Conservation (phyloP, 2,113 vertebrate species). For the Cyprinodon brontotheroides region DNA sequence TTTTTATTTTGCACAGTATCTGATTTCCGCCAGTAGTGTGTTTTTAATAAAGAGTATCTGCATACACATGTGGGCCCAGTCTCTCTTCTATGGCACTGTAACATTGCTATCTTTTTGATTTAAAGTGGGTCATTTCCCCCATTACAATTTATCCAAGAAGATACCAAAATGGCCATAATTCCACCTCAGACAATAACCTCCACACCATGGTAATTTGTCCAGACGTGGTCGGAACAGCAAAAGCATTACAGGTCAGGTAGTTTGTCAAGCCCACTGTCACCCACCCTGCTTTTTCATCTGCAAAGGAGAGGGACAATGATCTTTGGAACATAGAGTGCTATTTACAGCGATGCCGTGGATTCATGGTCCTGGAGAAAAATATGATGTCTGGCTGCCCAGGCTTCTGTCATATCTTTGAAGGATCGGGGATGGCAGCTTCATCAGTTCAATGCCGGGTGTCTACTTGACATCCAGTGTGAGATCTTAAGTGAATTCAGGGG, state of each 20-base stretch:
- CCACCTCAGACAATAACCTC: conserved; percentile 63
- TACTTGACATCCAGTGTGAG: conserved; percentile 75
- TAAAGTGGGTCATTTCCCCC: conserved; percentile 34
- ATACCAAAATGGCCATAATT: conserved; percentile 61
- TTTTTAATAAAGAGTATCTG: not conserved
- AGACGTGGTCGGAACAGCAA: conserved; percentile 44
- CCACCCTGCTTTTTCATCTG: conserved; percentile 68
- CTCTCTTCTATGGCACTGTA: conserved; percentile 4
- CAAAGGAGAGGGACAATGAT: conserved; percentile 61
- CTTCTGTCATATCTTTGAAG: conserved; percentile 82
- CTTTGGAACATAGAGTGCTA: conserved; percentile 59
- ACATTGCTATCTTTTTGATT: conserved; percentile 33
- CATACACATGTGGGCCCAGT: not conserved
- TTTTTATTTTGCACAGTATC: not conserved
- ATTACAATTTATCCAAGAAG: conserved; percentile 53
- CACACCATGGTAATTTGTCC: conserved; percentile 61
- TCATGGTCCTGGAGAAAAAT: conserved; percentile 71
- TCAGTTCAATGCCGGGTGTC: conserved; percentile 35
- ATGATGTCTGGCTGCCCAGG: conserved; percentile 80
- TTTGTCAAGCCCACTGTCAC: conserved; percentile 64
- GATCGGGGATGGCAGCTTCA: conserved; percentile 71
- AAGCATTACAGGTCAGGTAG: conserved; percentile 47
- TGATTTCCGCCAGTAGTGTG: not conserved
- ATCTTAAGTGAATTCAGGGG: conserved; percentile 32
- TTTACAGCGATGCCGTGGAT: conserved; percentile 77